These are phyloP conservation scores for Rhombomys opimus DNA, from an alignment of 2,113 vertebrate species.

Conservation along the genomic window DNA sequence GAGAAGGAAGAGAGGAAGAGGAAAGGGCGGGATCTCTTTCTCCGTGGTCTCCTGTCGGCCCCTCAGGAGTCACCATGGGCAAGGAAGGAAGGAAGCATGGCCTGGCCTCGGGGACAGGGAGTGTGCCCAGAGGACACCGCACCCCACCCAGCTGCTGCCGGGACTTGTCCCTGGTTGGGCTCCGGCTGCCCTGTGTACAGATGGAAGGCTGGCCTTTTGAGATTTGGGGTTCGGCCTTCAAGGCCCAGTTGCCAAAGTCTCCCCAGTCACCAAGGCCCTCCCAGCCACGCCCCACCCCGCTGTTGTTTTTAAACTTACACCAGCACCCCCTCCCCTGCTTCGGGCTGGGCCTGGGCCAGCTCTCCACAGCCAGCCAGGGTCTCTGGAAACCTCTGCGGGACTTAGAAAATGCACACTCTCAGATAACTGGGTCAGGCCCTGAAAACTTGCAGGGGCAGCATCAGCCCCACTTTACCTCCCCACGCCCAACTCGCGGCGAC, in stretches of 20 bases:
- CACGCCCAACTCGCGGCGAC: not conserved
- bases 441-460: not conserved
- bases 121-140: slow-evolving; percentile 56
- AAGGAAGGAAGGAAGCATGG: slow-evolving; percentile 77
- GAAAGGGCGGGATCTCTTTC: slow-evolving; percentile 68
- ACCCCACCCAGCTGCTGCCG: not conserved
- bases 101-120: slow-evolving; percentile 13
- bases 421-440: not conserved
- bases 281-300: not conserved
- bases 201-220: not conserved
- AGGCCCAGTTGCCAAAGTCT: not conserved
- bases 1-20: slow-evolving; percentile 74
- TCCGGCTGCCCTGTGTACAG: not conserved
- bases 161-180: not conserved
- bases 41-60: slow-evolving; percentile 48
- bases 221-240: not conserved
- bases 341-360: not conserved
- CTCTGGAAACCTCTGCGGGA: not conserved
- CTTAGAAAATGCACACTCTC: not conserved
- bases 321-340: not conserved
- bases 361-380: not conserved
- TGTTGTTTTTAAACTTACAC: not conserved
- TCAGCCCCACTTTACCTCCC: not conserved
- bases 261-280: not conserved
- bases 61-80: slow-evolving; percentile 54